phyloP scores from a whole-genome alignment of 2,888 invertebrate species.

The Bedellia somnulentella region DNA sequence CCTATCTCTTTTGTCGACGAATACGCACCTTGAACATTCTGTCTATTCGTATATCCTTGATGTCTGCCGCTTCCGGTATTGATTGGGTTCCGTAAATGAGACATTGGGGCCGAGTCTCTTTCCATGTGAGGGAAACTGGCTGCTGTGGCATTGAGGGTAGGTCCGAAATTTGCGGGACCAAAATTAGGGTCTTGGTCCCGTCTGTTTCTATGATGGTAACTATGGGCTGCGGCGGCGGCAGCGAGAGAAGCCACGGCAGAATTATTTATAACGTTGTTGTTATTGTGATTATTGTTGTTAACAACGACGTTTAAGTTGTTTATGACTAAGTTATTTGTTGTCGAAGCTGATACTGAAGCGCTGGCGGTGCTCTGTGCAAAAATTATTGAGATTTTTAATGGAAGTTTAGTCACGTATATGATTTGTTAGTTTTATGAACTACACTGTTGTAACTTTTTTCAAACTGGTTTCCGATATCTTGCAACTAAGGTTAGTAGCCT shows the following conservation, averaged over 20 bases:
- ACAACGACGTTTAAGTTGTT: slow-evolving; percentile 55
- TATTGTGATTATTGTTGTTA: slow-evolving; percentile 56
- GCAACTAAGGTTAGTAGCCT: too few relatives aligned
- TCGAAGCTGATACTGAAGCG: slow-evolving; percentile 49
- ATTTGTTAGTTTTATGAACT: too few relatives aligned
- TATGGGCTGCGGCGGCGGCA: slow-evolving; percentile 51
- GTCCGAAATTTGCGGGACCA: slow-evolving; percentile 40
- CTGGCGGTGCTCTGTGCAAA: slow-evolving; percentile 41
- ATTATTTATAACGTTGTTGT: slow-evolving; percentile 56
- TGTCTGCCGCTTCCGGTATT: slow-evolving; percentile 49
- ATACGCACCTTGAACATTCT: slow-evolving; percentile 56
- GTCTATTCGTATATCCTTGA: slow-evolving; percentile 47
- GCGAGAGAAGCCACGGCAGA: slow-evolving; percentile 52
- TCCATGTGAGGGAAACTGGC: slow-evolving; percentile 42
- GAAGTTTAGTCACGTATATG: too few relatives aligned
- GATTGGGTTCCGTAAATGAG: slow-evolving; percentile 43
- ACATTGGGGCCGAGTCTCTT: slow-evolving; percentile 49
- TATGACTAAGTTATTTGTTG: slow-evolving; percentile 55
- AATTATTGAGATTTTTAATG: slow-evolving; percentile 1
- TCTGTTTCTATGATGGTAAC: slow-evolving; percentile 50
- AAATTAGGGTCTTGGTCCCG: slow-evolving; percentile 45
- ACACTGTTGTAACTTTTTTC: too few relatives aligned
- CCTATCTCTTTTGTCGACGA: slow-evolving; percentile 32
- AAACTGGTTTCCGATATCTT: too few relatives aligned
- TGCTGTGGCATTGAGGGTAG: slow-evolving; percentile 44